These are phyloP conservation scores for Crocidura indochinensis DNA, from an alignment of 2,797 vertebrate genomes.

Conservation along the genomic window DNA sequence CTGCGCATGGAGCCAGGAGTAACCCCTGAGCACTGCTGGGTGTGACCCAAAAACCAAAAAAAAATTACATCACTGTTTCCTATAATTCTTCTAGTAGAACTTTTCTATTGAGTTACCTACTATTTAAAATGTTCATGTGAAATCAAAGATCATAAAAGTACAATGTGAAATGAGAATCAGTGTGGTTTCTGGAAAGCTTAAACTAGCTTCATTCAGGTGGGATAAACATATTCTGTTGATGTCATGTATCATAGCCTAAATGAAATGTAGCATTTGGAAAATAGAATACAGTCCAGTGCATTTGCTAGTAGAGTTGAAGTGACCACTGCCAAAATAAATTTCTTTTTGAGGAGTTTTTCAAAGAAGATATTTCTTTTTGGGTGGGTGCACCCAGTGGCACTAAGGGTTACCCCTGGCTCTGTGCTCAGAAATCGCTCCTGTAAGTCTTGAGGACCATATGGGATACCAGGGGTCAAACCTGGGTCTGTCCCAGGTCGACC, in stretches of 20 bases:
- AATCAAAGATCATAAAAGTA: conserved; percentile 47
- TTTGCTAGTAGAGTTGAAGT: conserved; percentile 62
- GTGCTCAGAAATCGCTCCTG: too few relatives aligned
- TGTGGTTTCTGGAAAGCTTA: conserved; percentile 60
- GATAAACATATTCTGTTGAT: conserved; percentile 53
- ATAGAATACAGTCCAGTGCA: not conserved
- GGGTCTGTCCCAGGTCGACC: too few relatives aligned
- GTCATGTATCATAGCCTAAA: not conserved
- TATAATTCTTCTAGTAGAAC: too few relatives aligned
- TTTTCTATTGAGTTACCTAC: conserved; percentile 42
- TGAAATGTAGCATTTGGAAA: conserved; percentile 61
- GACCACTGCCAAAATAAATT: conserved; percentile 64
- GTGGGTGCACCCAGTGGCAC: too few relatives aligned
- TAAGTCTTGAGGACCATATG: too few relatives aligned
- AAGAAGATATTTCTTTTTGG: conserved; percentile 58
- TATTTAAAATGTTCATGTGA: conserved; percentile 2
- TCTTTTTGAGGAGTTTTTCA: conserved; percentile 66
- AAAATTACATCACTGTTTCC: too few relatives aligned
- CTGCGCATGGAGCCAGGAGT: too few relatives aligned
- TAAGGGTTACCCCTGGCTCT: too few relatives aligned
- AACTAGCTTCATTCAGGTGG: conserved; percentile 45
- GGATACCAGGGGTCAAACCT: too few relatives aligned
- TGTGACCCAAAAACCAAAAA: too few relatives aligned
- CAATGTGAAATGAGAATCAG: conserved; percentile 59
- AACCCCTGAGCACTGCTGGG: too few relatives aligned